Base-by-base conservation (phyloP, 2,797 vertebrate species). In the Acanthurus lineatus region DNA sequence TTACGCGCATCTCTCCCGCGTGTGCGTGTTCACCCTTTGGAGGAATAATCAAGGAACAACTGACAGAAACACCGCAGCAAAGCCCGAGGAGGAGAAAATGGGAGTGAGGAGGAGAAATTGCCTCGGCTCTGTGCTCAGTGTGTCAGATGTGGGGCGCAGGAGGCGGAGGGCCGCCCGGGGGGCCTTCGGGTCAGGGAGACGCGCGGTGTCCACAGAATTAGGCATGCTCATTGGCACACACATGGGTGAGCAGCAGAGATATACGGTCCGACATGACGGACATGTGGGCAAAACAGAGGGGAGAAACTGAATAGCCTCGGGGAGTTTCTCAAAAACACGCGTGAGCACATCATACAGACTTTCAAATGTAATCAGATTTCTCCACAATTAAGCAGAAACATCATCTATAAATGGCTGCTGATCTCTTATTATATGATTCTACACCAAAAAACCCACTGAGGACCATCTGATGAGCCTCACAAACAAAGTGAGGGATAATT, bases 171-270 rank as follows among this genome's bases (percentile, higher is more conserved):
- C 81, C 82, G 79, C 76, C 80, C 65, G 79, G 83, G 83, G 69
- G 93, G 88, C 90, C 92, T 85, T 86, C 68, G 88, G 94, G 94
- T 94, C 95, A 94, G 85, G 85, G 86, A 88, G 76, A 86, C 79
- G 86, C 83, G 85, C 92, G 91, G 91, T 90, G 92, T 93, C 91
- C 93, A 84, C 89, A 84, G 86, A 88, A 94, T 92, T 91, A 93
- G 87, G 81, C 91, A 92, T 74, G 90, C 83, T 90, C 87, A 92
- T 81, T 92, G 92, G 91, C 90, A 88, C 90, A 86, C 90, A 92
- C 88, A 89, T 72, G 93, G 85, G 60, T 86, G 83, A 80, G 78
- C 88, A 87, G 3, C 40, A 40, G 49, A 35, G 65, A 49, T 35
- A 44, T 10, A 14, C 28, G 28, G 32, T 17, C 56, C 58, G 22